phyloP scores from a whole-genome alignment of 2,113 vertebrate species.

The Labeo catla region DNA sequence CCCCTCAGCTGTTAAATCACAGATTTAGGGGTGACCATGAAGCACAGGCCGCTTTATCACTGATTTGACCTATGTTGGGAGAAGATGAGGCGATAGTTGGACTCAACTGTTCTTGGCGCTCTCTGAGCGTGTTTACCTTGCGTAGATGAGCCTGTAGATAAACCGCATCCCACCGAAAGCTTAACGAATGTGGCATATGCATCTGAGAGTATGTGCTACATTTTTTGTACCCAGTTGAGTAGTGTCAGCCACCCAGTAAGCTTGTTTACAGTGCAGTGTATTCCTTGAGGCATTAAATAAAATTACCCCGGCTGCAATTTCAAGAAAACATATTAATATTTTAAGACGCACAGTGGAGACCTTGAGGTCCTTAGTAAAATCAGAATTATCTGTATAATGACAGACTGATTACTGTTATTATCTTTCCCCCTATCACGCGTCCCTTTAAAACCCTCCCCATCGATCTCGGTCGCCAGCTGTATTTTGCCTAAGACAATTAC shows the following conservation, averaged over 20 bases:
- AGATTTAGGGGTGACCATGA: slow-evolving; percentile 29
- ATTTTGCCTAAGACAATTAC: slow-evolving; percentile 72
- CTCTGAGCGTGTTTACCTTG: slow-evolving; percentile 10
- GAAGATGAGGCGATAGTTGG: slow-evolving; percentile 23
- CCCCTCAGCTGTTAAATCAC: neutral
- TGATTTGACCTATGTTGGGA: slow-evolving; percentile 45
- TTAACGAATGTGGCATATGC: neutral
- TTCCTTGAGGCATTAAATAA: slow-evolving; percentile 47
- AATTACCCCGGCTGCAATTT: slow-evolving; percentile 31
- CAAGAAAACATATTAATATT: slow-evolving; percentile 35
- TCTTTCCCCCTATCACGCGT: slow-evolving; percentile 53
- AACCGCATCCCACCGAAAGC: neutral
- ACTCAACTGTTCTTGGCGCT: slow-evolving; percentile 18
- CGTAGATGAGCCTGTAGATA: slow-evolving; percentile 10
- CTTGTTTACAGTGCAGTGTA: slow-evolving; percentile 36
- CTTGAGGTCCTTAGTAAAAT: slow-evolving; percentile 54
- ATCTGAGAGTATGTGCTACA: slow-evolving; percentile 7
- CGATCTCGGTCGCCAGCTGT: slow-evolving; percentile 68
- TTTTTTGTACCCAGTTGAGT: slow-evolving; percentile 27
- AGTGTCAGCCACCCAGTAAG: slow-evolving; percentile 24
- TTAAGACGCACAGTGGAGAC: slow-evolving; percentile 43
- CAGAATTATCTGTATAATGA: slow-evolving; percentile 61
- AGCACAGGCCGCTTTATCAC: slow-evolving; percentile 23
- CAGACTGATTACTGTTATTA: slow-evolving; percentile 63
- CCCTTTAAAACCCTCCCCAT: slow-evolving; percentile 49